Evolutionary conservation across 2,797 vertebrate genomes (phyloP), one percentile per base, ranked within the genome.

Genomic region (Cheirogaleus major): DNA sequence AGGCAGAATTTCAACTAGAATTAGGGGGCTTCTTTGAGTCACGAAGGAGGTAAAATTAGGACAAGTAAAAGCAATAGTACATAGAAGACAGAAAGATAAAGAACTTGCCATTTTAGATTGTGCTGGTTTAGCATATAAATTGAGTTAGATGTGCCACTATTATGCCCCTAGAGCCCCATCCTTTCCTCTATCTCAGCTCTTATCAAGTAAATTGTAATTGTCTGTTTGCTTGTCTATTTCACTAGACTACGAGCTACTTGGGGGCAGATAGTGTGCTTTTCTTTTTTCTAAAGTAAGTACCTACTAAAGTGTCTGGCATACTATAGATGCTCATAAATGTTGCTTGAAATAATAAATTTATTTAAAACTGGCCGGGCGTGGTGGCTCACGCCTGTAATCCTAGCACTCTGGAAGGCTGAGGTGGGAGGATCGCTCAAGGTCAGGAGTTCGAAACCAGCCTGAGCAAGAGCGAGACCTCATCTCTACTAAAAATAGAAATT

Each of bases 1-100:
- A 80, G 76, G 13, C 18, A 73, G 67, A 94, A 20, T 89, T 97
- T 95, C 45, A 93, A 63, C 10, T 85, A 76, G 63, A 97, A 92
- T 84, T 72, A 95, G 25, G 87, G 65, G 72, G 8, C 43, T 59
- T 27, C 67, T 96, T 45, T 80, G 88, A 86, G 35, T 82, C 41
- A 52, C 23, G 59, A 93, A 93, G 27, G 57, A 88, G 41, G 41
- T 72, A 50, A 94, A 92, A 85, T 94, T 84, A 70, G 70, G 41
- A 69, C 45, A 86, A 91, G 17, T 78, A 59, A 85, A 76, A 94
- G 43, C n/a, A 80, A 45, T 30, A 90, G 4, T 48, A 88, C 41
- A 25, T 3, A 69, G 43, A 41, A 95, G 48, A 91, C 18, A 92
- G 69, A 96, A 93, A 89, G 70, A 80, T 83, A 93, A 80, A 80